Base-by-base conservation (phyloP, 2,113 vertebrate genomes). In the Columba livia region DNA sequence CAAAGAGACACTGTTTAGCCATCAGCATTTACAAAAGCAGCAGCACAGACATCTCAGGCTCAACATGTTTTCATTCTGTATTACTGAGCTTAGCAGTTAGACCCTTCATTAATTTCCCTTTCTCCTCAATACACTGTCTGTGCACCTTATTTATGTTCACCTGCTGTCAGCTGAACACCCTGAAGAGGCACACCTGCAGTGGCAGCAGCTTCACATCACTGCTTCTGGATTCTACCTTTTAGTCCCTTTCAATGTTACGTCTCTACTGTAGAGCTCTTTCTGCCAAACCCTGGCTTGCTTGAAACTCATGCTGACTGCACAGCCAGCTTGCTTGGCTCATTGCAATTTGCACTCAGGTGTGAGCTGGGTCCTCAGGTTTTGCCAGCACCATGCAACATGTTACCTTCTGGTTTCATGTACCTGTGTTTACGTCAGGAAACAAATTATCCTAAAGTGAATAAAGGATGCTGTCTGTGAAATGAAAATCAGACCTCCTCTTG, bases 101-200 rank as follows among this genome's bases (percentile, higher is more conserved):
- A 85, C 58, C 2, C 0, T 91, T 97, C 92, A 94, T 91, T 94
- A 95, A 89, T 96, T 89, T 92, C 72, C n/a, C n/a, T 54, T 79
- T 73, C 79, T 80, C 58, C 61, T 84, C 32, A 44, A 19, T 44
- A 44, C 42, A 36, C 42, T 15, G 26, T 82, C 83, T 91, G 67
- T 88, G 79, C 75, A 80, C 66, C 80, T 94, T 96, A 90, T 95
- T 95, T 95, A 91, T 90, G 82, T 96, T 93, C 71, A 93, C 72
- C 90, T 95, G 80, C 87, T 93, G 85, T 89, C 79, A 82, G 12
- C 89, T 66, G 56, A 86, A 38, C 70, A 80, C 60, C 69, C 92
- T 70, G 82, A 95, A 88, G 89, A 93, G 31, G 64, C 54, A 95
- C 88, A 95, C 85, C 88, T 96, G 91, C 90, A 77, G 81, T 28